Conservation (phyloP, 2,888 invertebrate species). For the Microdon myrmicae region DNA sequence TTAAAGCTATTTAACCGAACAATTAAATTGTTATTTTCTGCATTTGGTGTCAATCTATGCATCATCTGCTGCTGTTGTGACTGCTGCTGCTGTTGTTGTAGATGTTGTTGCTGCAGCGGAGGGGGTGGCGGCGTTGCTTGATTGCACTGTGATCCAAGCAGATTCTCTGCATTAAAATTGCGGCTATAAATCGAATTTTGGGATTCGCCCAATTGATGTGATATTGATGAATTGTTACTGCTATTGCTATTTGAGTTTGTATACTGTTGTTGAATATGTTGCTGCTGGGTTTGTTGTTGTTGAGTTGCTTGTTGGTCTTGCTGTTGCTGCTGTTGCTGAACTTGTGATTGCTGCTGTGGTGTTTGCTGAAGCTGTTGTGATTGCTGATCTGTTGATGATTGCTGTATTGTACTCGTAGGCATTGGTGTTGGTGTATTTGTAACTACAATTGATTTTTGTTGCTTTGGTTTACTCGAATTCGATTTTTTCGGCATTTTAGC, state of each 20-base stretch:
- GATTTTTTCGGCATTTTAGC: constrained; percentile 64
- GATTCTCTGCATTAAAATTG: constrained; percentile 63
- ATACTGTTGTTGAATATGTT: constrained; percentile 55
- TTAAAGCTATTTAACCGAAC: constrained; percentile 63
- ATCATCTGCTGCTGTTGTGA: constrained; percentile 55
- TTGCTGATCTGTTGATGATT: constrained; percentile 56
- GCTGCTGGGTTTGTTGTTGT: constrained; percentile 57
- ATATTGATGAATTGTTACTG: constrained; percentile 64
- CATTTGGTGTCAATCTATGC: constrained; percentile 60
- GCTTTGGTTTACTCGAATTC: constrained; percentile 62
- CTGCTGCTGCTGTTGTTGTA: constrained; percentile 38
- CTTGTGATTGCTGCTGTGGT: constrained; percentile 57
- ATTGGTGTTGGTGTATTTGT: constrained; percentile 64
- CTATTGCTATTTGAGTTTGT: constrained; percentile 64
- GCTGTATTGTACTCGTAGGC: constrained; percentile 62
- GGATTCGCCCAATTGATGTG: constrained; percentile 64
- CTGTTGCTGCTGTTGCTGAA: constrained; percentile 55
- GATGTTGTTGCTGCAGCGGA: constrained; percentile 48
- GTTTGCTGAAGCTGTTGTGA: constrained; percentile 57
- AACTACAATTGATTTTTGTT: constrained; percentile 57
- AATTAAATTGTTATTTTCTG: constrained; percentile 60
- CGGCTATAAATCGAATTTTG: constrained; percentile 65
- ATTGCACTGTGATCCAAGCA: constrained; percentile 58
- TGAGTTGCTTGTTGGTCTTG: constrained; percentile 40
- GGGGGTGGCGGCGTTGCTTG: constrained; percentile 56